Evolutionary conservation across 2,113 vertebrate species (phyloP), one percentile per base, ranked within the genome.

Genomic region (Penelope pileata): DNA sequence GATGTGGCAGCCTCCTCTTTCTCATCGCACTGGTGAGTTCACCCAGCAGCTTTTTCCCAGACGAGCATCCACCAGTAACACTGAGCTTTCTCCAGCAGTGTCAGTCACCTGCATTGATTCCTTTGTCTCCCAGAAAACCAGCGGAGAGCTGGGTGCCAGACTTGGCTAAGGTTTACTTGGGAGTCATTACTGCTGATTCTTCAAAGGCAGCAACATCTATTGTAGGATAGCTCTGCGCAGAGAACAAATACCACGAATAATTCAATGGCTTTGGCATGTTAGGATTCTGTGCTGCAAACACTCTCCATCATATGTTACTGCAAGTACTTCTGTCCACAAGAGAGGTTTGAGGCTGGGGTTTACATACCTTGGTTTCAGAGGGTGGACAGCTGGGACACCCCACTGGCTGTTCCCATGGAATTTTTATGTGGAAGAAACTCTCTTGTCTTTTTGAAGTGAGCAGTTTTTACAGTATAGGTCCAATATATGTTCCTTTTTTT

Each of bases 381-480:
- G 26, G 13, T 7, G 48, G 34, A 72, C 53, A 68, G 29, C 40
- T 79, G 51, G 9, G 30, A 32, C 14, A 48, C 22, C 27, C 2
- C 6, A 4, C 10, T 4, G 83, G 68, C 54, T 74, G 30, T 54
- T 91, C 16, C 24, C 30, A 2, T 6, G 7, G 26, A 40, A 29
- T 26, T 23, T 40, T 23, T 79, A 36, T 29, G 38, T n/a, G 38
- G 32, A 51, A 79, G 40, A 7, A 76, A 16, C 29, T 83, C 30
- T 38, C n/a, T 50, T 38, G 32, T 29, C 19, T 51, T 91, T 90
- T 15, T 40, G 27, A 36, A 0, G 0, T 53, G 34, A 24, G 6
- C 1, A 0, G 7, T 10, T 45, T 62, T 85, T 60, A 27, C 40
- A 4, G 0, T 32, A 3, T 23, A 3, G 77, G n/a, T 50, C 34